Conservation (phyloP, 2,113 vertebrate species). For the Pachypanchax playfairii region DNA sequence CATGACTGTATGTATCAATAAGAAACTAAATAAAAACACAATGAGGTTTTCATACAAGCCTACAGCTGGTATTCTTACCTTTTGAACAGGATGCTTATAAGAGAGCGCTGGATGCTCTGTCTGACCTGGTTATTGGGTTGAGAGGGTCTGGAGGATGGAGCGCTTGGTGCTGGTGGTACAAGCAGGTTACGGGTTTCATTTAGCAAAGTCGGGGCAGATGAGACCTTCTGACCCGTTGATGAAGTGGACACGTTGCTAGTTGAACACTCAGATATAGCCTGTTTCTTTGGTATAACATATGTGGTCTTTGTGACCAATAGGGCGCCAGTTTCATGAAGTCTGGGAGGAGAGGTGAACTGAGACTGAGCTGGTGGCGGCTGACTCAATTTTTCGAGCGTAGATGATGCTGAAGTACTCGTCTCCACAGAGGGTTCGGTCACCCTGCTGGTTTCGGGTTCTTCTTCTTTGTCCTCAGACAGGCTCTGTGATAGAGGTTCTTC, state of each 20-base stretch:
- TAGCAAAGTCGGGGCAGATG: slow-evolving; percentile 57
- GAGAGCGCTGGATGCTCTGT: slow-evolving; percentile 91
- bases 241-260: slow-evolving; percentile 23
- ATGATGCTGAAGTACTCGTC: slow-evolving; percentile 37
- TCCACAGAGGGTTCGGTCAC: slow-evolving; percentile 30
- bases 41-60: background rate
- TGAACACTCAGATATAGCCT: slow-evolving; percentile 45
- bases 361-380: slow-evolving; percentile 28
- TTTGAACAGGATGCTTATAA: slow-evolving; percentile 89
- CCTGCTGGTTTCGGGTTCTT: slow-evolving; percentile 41
- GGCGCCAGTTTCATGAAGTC: slow-evolving; percentile 67
- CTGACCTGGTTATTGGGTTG: slow-evolving; percentile 91
- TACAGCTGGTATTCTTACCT: slow-evolving; percentile 86
- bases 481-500: slow-evolving; percentile 20
- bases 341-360: slow-evolving; percentile 61
- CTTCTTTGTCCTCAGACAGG: slow-evolving; percentile 46
- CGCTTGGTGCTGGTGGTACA: slow-evolving; percentile 69
- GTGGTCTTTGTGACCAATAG: slow-evolving; percentile 59
- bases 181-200: slow-evolving; percentile 59
- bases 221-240: slow-evolving; percentile 43
- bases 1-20: background rate
- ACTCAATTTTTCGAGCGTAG: slow-evolving; percentile 69
- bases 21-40: background rate
- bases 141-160: slow-evolving; percentile 71
- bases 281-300: slow-evolving; percentile 70